Conservation (phyloP, 1,140 invertebrate genomes). For the Macrotrachela quadricornifera region DNA sequence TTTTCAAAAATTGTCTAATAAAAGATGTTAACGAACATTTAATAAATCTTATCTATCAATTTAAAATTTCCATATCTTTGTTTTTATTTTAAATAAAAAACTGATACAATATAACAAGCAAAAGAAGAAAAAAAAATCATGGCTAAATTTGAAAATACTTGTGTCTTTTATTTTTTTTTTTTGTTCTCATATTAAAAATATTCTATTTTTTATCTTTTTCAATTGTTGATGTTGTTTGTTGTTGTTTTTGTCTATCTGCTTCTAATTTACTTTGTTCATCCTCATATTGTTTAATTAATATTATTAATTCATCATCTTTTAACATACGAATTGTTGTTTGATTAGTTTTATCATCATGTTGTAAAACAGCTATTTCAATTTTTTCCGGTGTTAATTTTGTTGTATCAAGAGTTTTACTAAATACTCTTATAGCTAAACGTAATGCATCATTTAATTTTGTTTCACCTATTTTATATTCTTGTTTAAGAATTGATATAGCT, state of each 20-base stretch:
- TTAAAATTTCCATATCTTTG: too few relatives aligned
- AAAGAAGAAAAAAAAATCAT: too few relatives aligned
- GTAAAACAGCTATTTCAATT: slow-evolving; percentile 8
- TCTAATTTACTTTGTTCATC: slow-evolving; percentile 9
- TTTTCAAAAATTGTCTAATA: too few relatives aligned
- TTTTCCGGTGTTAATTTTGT: slow-evolving; percentile 56
- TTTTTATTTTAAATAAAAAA: too few relatives aligned
- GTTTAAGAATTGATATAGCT: slow-evolving; percentile 86
- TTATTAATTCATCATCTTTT: background rate
- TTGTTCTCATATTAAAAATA: too few relatives aligned
- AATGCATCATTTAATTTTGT: slow-evolving; percentile 56
- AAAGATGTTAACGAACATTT: too few relatives aligned
- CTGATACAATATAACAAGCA: too few relatives aligned
- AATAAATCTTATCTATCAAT: too few relatives aligned
- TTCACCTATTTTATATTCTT: slow-evolving; percentile 86
- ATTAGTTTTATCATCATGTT: background rate
- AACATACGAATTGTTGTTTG: slow-evolving; percentile 6
- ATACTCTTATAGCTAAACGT: slow-evolving; percentile 73
- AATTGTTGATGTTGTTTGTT: slow-evolving; percentile 1
- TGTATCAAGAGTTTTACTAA: slow-evolving; percentile 90
- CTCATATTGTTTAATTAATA: slow-evolving; percentile 4
- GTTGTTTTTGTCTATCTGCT: slow-evolving; percentile 6
- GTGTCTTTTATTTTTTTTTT: too few relatives aligned
- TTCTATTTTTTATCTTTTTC: too few relatives aligned
- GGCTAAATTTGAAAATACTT: too few relatives aligned